Evolutionary conservation across 92 coral and sea anemone genomes (phyloP), one percentile per base, ranked within the genome.

Genomic region (Porites lobata): DNA sequence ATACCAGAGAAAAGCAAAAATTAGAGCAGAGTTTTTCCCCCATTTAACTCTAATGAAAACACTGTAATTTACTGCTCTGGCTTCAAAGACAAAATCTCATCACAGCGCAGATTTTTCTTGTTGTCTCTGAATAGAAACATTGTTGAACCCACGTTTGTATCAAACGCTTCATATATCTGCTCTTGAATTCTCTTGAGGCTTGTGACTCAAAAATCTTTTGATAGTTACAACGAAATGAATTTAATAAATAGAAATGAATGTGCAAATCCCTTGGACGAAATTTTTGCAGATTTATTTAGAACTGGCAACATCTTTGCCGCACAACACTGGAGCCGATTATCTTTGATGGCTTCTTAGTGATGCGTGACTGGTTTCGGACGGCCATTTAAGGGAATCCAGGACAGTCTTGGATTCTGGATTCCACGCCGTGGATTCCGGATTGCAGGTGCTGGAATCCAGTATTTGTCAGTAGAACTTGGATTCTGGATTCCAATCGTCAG

Each of bases 121-220:
- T 64, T 82, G 47, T 38, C 47, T 38, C 7, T 38, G 47, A 38
- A 38, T 38, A 38, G 9, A 11, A 6, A 13, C 22, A 82, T 9
- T 32, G 24, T 19, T 32, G 19, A 4, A 32, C 17, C 17, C 53
- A 1, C 54, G 65, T 54, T 56, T 81, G 12, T 9, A 13, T 54
- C 61, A 57, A 61, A 18, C 76, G 38, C 67, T 57, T 81, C 9
- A 32, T 61, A 72, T 38, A 74, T 84, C 87, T 84, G 87, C 10
- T 53, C 50, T 62, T 14, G 50, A 13, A 22, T 73, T 84, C 53
- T 22, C 18, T 32, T 15, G 4, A 17, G 74, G 58, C 50, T 12
- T 84, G 22, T 20, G 6, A 10, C 59, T n/a, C 58, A 13, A 6
- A 51, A 50, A 50, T 22, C 18, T 84, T 59, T 47, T 13, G 72